These are phyloP conservation scores for Cynopterus sphinx DNA, from an alignment of 2,797 vertebrate genomes.

Conservation along the genomic window DNA sequence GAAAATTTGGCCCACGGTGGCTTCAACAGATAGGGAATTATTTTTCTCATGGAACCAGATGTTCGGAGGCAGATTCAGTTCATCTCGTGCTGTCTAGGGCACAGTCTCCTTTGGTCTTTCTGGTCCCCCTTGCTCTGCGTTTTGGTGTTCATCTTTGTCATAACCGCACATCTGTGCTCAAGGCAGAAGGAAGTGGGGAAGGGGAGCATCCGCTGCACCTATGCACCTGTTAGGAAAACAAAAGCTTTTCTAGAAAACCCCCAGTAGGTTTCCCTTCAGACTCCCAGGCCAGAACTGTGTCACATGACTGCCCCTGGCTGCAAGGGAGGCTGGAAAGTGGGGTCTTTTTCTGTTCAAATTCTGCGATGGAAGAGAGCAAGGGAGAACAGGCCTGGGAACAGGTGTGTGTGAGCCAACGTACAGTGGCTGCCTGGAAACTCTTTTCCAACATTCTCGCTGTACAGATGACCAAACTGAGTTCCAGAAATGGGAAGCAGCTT, in stretches of 20 bases:
- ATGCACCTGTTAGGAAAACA: background rate
- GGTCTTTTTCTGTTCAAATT: background rate
- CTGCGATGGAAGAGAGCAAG: background rate
- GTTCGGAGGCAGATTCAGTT: background rate
- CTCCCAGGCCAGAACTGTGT: background rate
- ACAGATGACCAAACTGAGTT: background rate
- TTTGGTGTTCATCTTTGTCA: background rate
- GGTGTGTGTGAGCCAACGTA: background rate
- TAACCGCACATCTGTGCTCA: background rate
- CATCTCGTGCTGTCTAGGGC: background rate
- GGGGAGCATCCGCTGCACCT: background rate
- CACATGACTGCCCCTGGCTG: background rate
- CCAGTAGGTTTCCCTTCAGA: background rate
- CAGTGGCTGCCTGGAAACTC: background rate
- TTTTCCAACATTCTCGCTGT: background rate
- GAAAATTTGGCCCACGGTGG: background rate
- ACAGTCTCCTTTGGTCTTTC: background rate
- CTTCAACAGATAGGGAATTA: background rate
- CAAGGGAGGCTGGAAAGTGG: background rate
- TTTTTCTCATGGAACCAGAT: background rate
- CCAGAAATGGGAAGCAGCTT: background rate
- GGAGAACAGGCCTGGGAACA: background rate
- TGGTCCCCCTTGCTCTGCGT: background rate
- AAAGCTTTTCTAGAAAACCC: background rate
- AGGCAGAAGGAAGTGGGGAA: background rate